A percentile compares a stretch with the other conserved stretches of the same genome.
Evolutionary conservation across 2,797 vertebrate genomes (phyloP).

Genomic region (Sarcoramphus papa): DNA sequence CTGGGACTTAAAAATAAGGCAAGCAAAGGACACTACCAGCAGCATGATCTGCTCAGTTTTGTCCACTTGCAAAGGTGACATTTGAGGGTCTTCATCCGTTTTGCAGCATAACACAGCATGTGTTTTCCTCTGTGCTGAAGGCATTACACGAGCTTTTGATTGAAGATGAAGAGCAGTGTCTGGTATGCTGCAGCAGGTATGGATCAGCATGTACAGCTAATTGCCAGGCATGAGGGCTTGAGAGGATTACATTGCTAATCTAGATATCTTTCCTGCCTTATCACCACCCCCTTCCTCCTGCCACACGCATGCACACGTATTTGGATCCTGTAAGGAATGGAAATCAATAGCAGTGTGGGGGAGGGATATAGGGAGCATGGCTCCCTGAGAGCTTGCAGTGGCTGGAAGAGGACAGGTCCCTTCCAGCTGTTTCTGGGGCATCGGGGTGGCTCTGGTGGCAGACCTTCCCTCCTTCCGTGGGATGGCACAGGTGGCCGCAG

Average conservation of each 20-base stretch:
- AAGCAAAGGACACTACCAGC: not conserved
- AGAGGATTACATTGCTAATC: slow-evolving; percentile 33
- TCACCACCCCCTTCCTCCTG: not conserved
- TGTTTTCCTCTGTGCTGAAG: not conserved
- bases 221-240: not conserved
- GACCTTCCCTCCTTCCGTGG: not conserved
- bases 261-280: not conserved
- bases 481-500: accelerated
- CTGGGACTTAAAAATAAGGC: not conserved
- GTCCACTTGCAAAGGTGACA: not conserved
- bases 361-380: not conserved
- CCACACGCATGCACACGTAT: not conserved
- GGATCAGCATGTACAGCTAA: not conserved
- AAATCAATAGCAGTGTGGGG: not conserved
- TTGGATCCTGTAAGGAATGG: not conserved
- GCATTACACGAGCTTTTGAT: accelerated
- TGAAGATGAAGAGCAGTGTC: not conserved
- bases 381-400: not conserved
- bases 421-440: not conserved
- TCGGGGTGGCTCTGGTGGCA: not conserved
- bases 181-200: slow-evolving; percentile 20
- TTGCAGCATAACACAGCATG: accelerated
- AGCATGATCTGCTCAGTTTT: not conserved
- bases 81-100: not conserved
- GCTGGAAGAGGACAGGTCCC: not conserved